These are phyloP conservation scores for Drosophila atripex DNA, from an alignment of 2,888 invertebrate genomes.

Conservation along the genomic window DNA sequence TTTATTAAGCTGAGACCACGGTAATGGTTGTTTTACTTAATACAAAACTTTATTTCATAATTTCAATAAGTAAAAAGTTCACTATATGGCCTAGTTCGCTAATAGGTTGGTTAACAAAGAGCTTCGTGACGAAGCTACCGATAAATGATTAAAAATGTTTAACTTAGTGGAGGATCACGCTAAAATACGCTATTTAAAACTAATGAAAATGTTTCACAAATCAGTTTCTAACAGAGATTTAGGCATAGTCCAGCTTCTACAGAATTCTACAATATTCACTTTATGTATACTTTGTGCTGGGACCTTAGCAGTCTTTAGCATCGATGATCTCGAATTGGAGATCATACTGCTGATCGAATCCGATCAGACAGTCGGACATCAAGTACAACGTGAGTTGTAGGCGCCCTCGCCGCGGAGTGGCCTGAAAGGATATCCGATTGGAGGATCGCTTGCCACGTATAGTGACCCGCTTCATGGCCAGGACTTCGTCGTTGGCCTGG, in stretches of 20 bases:
- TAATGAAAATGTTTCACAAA: background rate
- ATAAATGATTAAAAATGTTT: constrained; percentile 34
- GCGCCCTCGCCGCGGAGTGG: constrained; percentile 89
- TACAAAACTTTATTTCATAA: constrained; percentile 26
- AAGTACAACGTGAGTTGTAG: constrained; percentile 91
- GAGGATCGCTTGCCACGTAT: constrained; percentile 85
- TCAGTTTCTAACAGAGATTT: background rate
- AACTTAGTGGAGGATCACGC: constrained; percentile 34
- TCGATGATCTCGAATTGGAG: constrained; percentile 85
- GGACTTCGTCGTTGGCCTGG: constrained; percentile 88
- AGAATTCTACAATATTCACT: constrained; percentile 19
- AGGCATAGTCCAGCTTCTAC: constrained; percentile 23
- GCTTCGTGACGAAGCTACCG: constrained; percentile 17
- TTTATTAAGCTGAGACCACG: background rate
- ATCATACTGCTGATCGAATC: constrained; percentile 95
- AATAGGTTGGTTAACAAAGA: constrained; percentile 27
- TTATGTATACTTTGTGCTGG: background rate
- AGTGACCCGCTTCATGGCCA: constrained; percentile 91
- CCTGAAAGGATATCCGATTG: constrained; percentile 86
- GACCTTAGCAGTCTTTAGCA: constrained; percentile 47
- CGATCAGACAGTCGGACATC: constrained; percentile 96
- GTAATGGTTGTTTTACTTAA: background rate
- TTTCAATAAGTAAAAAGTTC: constrained; percentile 10
- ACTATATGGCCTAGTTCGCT: constrained; percentile 1
- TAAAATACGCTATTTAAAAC: constrained; percentile 2